Base-by-base conservation (phyloP, 2,797 vertebrate genomes). In the Hapalemur alaotrensis region DNA sequence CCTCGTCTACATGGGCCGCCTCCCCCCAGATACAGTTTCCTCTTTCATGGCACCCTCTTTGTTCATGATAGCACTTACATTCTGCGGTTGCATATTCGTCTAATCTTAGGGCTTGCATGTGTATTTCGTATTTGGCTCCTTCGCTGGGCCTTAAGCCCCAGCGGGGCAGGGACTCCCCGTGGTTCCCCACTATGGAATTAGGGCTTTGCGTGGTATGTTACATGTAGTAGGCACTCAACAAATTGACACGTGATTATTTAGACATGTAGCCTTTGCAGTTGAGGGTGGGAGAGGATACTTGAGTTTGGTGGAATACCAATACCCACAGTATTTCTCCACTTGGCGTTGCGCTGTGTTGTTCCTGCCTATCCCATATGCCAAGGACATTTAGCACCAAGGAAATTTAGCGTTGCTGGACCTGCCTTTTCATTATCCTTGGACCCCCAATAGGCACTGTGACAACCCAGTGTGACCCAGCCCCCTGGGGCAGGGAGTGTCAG, bases 181-280 rank as follows among this genome's bases (percentile, higher is more conserved):
- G 50, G 28, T 17, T 52, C 46, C 30, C 18, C 0, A 35, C n/a
- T 69, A 12, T 43, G 6, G 65, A 52, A 48, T 30, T 43, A 17
- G 46, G 43, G 41, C 46, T 57, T 80, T 23, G 32, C 4, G 4
- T 2, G 11, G 38, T 32, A 25, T 5, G 1, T 41, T 46, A 12
- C 12, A 1, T 5, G 30, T 5, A 22, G 6, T 17, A 2, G 50
- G 23, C 30, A 54, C n/a, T 69, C 18, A 35, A n/a, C 76, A 52
- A 23, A 32, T 35, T 13, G 61, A 20, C 4, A 0, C 38, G 1
- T 30, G 50, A 13, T 18, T 35, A 6, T 15, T 30, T 15, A 48
- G 50, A 15, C 10, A 4, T 28, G 6, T 5, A 23, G n/a, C 38
- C 38, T 22, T 76, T 0, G 32, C 7, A 0, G 30, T 10, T 3